Base-by-base conservation (phyloP, 2,113 vertebrate genomes). In the Alligator sinensis region DNA sequence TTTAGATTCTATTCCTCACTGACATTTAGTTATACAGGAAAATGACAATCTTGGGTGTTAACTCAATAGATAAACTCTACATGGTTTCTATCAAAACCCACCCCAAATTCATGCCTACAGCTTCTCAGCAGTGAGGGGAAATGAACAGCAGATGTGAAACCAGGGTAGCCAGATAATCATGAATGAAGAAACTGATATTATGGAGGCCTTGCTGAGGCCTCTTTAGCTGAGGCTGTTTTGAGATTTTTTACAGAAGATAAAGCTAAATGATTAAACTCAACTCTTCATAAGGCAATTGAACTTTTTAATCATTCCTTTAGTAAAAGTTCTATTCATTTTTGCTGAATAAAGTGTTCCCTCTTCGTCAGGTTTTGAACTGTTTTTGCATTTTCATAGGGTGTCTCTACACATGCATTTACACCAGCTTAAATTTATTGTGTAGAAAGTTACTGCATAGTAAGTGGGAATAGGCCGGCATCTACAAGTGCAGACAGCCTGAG, bases 1-100 rank as follows among this genome's bases (percentile, higher is more conserved):
- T 97, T 96, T 96, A 95, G 95, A 94, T 96, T 85, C 92, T 89
- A 3, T 94, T 96, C 96, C 87, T 94, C 77, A 81, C 82, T 95
- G 89, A 84, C 95, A 91, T 96, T 97, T 97, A 95, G 90, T 92
- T 96, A 34, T 82, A 91, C 12, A 17, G 88, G 54, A 78, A 89
- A 97, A 93, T 95, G 86, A 86, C 74, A 96, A 92, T 55, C 25
- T 76, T 93, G 88, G 90, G 30, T 96, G 87, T 91, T 96, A 94
- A 81, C 66, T 94, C 87, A 78, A 91, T 88, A 76, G 22, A 68
- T 88, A 93, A 96, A 92, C 85, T 86, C 90, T 82, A 2, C 77
- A 34, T 81, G 87, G 77, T 86, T 91, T 70, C 34, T 76, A 80
- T 93, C 88, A 96, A 91, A 95, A 93, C 17, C 58, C 89, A 57